Conservation (phyloP, 2,113 vertebrate species). For the Cyanoliseus patagonus region DNA sequence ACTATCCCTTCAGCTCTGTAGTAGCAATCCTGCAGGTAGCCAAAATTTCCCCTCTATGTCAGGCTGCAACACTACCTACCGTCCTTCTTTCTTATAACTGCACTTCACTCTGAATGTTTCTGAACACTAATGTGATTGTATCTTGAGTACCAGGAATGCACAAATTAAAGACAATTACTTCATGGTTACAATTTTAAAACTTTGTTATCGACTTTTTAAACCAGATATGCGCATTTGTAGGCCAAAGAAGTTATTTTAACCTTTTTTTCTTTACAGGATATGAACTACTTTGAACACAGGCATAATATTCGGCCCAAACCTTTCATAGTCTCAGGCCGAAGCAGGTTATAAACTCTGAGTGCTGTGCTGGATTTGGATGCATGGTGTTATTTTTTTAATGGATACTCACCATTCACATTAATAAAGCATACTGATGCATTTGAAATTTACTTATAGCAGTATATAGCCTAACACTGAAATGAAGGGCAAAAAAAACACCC, state of each 20-base stretch:
- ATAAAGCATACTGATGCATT: not conserved
- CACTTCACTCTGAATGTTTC: not conserved
- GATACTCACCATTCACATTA: slow-evolving; percentile 34
- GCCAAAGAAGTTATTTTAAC: slow-evolving; percentile 52
- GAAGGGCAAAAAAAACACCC: not conserved
- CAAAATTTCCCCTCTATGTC: not conserved
- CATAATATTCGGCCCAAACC: slow-evolving; percentile 90
- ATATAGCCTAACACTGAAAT: not conserved
- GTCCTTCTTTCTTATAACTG: not conserved
- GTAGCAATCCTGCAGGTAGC: not conserved
- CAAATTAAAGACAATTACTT: not conserved
- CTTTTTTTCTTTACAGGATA: slow-evolving; percentile 81
- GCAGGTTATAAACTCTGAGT: slow-evolving; percentile 81
- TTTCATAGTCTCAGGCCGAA: slow-evolving; percentile 84
- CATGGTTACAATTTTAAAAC: not conserved
- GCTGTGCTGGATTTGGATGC: slow-evolving; percentile 73
- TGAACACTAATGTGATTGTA: not conserved
- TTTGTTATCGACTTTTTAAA: not conserved
- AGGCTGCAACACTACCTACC: not conserved
- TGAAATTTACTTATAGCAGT: not conserved
- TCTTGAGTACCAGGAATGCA: not conserved
- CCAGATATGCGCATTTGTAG: not conserved
- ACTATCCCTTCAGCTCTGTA: not conserved
- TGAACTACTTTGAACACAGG: slow-evolving; percentile 91
- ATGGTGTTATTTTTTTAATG: slow-evolving; percentile 60